Evolutionary conservation across 2,888 invertebrate genomes (phyloP).

Genomic region (Euphydryas editha): DNA sequence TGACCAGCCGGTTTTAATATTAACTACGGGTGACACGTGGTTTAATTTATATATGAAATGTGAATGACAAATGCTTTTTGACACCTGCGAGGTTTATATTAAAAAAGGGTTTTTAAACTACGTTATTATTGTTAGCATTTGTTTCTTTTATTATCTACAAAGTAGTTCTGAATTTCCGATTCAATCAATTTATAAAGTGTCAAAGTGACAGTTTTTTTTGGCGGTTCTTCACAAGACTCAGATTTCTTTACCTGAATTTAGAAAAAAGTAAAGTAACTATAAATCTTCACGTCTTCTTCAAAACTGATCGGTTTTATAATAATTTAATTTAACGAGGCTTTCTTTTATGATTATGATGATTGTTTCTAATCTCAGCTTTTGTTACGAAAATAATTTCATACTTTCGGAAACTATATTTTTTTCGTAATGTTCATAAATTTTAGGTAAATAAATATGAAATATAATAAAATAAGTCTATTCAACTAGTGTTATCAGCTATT

Average conservation of each 20-base stretch:
- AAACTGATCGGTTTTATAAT: background rate
- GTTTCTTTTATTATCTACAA: background rate
- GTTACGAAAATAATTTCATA: too few relatives aligned
- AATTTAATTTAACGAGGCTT: too few relatives aligned
- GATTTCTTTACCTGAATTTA: constrained; percentile 6
- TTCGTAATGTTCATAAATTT: too few relatives aligned
- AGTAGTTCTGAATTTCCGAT: background rate
- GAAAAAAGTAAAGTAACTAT: background rate
- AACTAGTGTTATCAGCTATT: too few relatives aligned
- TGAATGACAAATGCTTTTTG: background rate
- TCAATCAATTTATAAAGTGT: constrained; percentile 5
- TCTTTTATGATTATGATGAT: too few relatives aligned
- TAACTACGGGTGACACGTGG: background rate
- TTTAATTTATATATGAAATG: constrained; percentile 9
- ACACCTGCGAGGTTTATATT: constrained; percentile 1
- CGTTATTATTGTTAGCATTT: background rate
- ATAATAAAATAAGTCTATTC: too few relatives aligned
- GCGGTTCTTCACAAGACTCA: background rate
- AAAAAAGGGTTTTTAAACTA: background rate
- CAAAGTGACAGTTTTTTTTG: background rate
- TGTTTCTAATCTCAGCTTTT: too few relatives aligned
- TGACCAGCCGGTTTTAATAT: background rate
- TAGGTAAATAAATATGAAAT: too few relatives aligned
- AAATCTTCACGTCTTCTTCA: background rate
- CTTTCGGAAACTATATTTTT: too few relatives aligned